These are phyloP conservation scores for Murina feae DNA, from an alignment of 2,113 vertebrate genomes.

Conservation along the genomic window DNA sequence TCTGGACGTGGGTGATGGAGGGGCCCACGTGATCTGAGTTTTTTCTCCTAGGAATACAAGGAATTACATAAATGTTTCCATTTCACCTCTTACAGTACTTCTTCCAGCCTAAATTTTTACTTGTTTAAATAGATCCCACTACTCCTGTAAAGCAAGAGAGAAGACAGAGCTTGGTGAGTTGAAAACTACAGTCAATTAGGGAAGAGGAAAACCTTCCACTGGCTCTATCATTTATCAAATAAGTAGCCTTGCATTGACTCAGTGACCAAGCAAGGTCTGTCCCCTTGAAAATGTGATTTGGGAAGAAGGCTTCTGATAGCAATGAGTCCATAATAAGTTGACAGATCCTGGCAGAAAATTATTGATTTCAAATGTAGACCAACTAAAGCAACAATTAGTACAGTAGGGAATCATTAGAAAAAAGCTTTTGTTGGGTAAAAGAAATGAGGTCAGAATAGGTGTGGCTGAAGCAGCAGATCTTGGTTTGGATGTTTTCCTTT, in stretches of 20 bases:
- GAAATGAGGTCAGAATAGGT: neutral
- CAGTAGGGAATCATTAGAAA: neutral
- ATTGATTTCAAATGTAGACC: neutral
- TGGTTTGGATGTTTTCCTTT: neutral
- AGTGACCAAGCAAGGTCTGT: neutral
- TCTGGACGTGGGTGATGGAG: neutral
- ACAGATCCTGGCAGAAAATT: neutral
- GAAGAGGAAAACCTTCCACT: neutral
- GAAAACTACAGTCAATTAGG: neutral
- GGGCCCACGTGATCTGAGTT: neutral
- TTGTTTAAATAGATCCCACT: neutral
- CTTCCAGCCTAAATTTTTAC: neutral
- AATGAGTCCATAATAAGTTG: neutral
- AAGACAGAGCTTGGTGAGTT: conserved; percentile 27
- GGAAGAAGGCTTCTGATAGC: neutral
- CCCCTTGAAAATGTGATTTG: neutral
- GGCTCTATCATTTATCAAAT: neutral
- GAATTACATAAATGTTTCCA: neutral
- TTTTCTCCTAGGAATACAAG: neutral
- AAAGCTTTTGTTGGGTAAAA: neutral
- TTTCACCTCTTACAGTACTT: neutral
- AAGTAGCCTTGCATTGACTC: neutral
- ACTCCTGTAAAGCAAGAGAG: neutral
- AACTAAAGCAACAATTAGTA: neutral
- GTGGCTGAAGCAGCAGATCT: neutral